These are phyloP conservation scores for Machaerirhynchus nigripectus DNA, from an alignment of 2,113 vertebrate species.

Conservation along the genomic window DNA sequence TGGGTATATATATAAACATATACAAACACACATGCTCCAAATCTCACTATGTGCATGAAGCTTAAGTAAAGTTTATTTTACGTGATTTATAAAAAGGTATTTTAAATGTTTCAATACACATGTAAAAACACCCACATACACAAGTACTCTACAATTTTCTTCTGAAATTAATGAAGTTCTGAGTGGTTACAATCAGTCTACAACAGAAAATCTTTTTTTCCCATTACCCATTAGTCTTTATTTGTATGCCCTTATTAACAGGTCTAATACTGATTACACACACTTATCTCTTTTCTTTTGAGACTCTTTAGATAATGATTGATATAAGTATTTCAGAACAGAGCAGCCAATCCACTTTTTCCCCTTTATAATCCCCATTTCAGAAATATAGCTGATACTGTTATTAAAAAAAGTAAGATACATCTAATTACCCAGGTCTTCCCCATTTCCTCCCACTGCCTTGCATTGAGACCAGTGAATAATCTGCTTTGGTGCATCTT, in stretches of 20 bases:
- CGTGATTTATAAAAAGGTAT: background rate
- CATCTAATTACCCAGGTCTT: constrained; percentile 76
- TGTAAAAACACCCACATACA: rapidly evolving
- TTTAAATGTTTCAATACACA: background rate
- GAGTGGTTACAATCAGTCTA: background rate
- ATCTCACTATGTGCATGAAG: background rate
- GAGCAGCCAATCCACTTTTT: background rate
- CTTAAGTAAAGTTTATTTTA: background rate
- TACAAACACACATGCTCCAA: background rate
- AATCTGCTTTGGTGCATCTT: constrained; percentile 81
- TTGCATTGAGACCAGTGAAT: constrained; percentile 78
- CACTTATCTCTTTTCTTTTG: background rate
- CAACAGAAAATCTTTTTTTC: background rate
- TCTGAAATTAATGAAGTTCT: background rate
- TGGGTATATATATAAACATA: rapidly evolving
- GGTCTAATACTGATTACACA: background rate
- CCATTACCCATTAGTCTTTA: background rate
- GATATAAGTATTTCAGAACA: background rate
- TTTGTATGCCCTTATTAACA: background rate
- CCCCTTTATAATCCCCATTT: background rate
- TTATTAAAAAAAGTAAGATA: background rate
- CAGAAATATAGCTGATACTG: background rate
- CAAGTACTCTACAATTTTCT: background rate
- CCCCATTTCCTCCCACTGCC: constrained; percentile 68
- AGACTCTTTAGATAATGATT: background rate